Percentiles rank a stretch among this genome's conserved stretches.
Conservation (phyloP, 2,888 invertebrate genomes). For the Rosalia funebris region DNA sequence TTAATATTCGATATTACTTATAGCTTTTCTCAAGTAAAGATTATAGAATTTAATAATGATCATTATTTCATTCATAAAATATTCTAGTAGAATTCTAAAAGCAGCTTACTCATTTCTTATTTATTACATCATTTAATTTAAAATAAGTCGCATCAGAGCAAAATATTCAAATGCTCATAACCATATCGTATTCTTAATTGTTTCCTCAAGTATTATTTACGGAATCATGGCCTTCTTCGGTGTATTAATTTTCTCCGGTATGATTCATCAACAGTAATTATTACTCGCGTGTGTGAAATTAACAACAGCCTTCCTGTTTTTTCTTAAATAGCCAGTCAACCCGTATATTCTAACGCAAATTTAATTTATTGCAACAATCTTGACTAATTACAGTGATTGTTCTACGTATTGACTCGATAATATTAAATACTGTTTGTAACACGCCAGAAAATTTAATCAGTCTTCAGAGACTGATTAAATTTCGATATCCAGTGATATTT, state of each 20-base stretch:
- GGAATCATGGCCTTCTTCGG: slow-evolving; percentile 17
- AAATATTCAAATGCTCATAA: too few species aligned
- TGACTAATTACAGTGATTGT: slow-evolving; percentile 16
- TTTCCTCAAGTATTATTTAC: slow-evolving; percentile 10
- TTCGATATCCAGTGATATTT: too few species aligned
- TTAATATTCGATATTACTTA: too few species aligned
- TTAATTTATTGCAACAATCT: slow-evolving; percentile 9
- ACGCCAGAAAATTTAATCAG: slow-evolving; percentile 9
- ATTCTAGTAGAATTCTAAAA: too few species aligned
- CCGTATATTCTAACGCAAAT: not conserved
- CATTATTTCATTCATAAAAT: too few species aligned
- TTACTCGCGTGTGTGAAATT: slow-evolving; percentile 7
- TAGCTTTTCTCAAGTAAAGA: too few species aligned
- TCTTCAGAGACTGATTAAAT: slow-evolving; percentile 7
- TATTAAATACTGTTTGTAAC: slow-evolving; percentile 4
- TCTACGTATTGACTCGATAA: slow-evolving; percentile 1
- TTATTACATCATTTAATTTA: too few species aligned
- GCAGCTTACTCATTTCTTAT: too few species aligned
- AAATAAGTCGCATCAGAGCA: too few species aligned
- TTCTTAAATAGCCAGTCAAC: not conserved
- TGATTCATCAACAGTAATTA: slow-evolving; percentile 3
- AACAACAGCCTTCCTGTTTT: not conserved
- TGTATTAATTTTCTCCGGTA: slow-evolving; percentile 16
- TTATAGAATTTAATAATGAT: too few species aligned
- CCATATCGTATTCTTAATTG: not conserved